Conservation (phyloP, 2,888 invertebrate genomes). For the Leptopilina syphax region DNA sequence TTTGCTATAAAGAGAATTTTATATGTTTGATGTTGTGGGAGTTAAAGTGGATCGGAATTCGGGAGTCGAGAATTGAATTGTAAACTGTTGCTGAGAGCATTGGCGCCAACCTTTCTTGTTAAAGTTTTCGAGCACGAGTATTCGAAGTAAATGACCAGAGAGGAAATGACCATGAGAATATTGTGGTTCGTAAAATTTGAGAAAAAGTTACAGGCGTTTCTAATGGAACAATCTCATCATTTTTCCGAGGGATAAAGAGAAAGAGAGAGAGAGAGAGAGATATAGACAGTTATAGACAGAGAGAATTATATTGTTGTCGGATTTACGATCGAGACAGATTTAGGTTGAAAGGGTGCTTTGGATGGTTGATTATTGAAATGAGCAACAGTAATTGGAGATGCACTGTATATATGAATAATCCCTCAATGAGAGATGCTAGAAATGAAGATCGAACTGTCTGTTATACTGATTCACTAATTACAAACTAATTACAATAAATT, state of each 20-base stretch:
- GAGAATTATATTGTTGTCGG: constrained; percentile 18
- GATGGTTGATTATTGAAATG: constrained; percentile 35
- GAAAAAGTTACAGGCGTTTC: neutral
- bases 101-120: neutral
- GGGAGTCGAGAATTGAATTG: neutral
- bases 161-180: constrained; percentile 14
- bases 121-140: neutral
- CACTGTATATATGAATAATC: neutral
- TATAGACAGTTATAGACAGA: neutral
- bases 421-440: neutral
- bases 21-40: neutral
- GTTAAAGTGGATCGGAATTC: neutral
- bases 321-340: constrained; percentile 21
- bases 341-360: constrained; percentile 24
- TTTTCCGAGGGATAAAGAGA: neutral
- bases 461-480: neutral
- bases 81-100: constrained; percentile 16
- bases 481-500: neutral
- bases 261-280: neutral
- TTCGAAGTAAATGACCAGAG: neutral
- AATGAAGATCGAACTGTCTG: neutral
- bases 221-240: constrained; percentile 24
- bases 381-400: constrained; percentile 21
- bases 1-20: neutral
- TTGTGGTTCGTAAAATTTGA: constrained; percentile 22